phyloP scores from a whole-genome alignment of 2,888 invertebrate genomes.

The Amphiduros pacificus region DNA sequence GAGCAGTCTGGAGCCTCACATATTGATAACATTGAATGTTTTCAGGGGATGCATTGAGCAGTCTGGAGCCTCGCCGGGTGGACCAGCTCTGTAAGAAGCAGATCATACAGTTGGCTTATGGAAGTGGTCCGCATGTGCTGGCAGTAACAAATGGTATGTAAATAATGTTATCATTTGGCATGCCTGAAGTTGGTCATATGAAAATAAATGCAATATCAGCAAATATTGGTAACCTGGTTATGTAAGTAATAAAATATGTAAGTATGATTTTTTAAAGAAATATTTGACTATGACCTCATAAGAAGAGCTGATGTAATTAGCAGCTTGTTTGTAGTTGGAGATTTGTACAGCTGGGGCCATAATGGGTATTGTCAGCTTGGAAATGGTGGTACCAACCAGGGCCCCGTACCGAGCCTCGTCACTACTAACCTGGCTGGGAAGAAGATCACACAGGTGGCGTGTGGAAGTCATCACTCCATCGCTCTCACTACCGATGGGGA shows the following conservation, averaged over 20 bases:
- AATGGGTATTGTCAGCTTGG: conserved; percentile 67
- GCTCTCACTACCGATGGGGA: conserved; percentile 66
- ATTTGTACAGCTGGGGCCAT: conserved; percentile 67
- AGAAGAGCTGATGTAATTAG: no score
- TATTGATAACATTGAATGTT: no score
- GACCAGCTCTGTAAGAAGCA: conserved; percentile 63
- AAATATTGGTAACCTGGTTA: no score
- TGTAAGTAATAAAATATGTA: no score
- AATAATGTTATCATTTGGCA: neutral
- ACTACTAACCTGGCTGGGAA: conserved; percentile 61
- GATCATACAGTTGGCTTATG: conserved; percentile 65
- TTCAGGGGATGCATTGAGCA: conserved; percentile 63
- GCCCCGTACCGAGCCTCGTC: conserved; percentile 62
- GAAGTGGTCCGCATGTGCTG: conserved; percentile 67
- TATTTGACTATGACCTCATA: no score
- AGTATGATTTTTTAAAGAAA: no score
- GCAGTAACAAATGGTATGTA: conserved; percentile 63
- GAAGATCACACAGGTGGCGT: conserved; percentile 64
- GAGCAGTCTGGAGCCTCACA: no score
- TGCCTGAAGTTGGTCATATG: no score
- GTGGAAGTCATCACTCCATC: conserved; percentile 67
- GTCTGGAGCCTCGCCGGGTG: conserved; percentile 64
- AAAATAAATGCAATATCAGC: no score
- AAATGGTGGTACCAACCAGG: conserved; percentile 65
- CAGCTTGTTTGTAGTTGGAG: conserved; percentile 56